Evolutionary conservation across 2,797 vertebrate species (phyloP), one percentile per base, ranked within the genome.

Genomic region (Zenarchopterus dispar): DNA sequence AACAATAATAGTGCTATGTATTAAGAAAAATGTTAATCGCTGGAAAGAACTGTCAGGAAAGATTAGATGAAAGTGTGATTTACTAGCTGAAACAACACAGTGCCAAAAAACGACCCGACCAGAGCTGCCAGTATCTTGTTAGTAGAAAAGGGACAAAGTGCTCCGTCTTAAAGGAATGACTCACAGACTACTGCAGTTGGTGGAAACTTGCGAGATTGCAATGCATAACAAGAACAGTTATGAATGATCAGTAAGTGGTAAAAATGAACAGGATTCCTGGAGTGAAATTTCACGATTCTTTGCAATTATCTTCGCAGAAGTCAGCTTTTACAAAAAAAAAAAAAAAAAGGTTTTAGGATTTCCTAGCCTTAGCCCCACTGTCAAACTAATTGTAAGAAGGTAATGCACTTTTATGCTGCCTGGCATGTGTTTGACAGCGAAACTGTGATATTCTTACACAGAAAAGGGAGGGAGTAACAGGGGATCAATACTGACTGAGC

Each of bases 401-500:
- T 36, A 21, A 44, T 8, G 22, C 23, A 0, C 48, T 50, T 50
- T 67, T 48, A 52, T 8, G 24, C 17, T 8, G 53, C 4, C 54
- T 41, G 67, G 67, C 54, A 49, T 43, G 51, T 6, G 56, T 67
- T 53, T 18, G 63, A 77, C 64, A 59, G 55, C 17, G 62, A 84
- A 80, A 78, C 73, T 16, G 80, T 62, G 74, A 70, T 69, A 23
- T 80, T 78, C 65, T 53, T 8, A 68, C 77, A 65, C 73, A 49
- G 66, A 67, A 46, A 66, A 46, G 68, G 75, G 55, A 44, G 46
- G 62, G 63, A 71, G 73, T 61, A 83, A 68, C 49, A 62, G 62
- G 63, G 68, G 82, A 90, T 92, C 91, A 63, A 92, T 92, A 89
- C 33, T 0, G 66, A 67, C 84, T 85, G 85, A 88, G 84, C 78